Conservation (phyloP, 2,888 invertebrate genomes). For the Acanthosepion pharaonis region DNA sequence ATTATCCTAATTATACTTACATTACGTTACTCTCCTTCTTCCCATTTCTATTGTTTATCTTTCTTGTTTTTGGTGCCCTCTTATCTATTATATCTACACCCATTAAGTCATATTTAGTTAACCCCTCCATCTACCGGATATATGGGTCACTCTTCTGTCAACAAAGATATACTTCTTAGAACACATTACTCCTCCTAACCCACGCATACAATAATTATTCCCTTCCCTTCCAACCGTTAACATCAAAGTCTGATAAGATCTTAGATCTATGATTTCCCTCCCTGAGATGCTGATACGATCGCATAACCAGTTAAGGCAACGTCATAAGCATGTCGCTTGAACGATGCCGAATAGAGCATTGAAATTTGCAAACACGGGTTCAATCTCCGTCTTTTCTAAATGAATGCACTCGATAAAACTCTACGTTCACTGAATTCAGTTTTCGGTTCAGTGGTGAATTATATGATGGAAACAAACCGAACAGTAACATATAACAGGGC, state of each 20-base stretch:
- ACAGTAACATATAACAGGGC: no score
- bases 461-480: not conserved
- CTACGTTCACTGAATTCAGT: not conserved
- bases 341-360: not conserved
- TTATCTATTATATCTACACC: constrained; percentile 23
- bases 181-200: not conserved
- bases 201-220: not conserved
- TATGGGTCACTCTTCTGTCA: constrained; percentile 34
- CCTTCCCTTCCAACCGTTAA: not conserved
- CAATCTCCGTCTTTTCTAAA: not conserved
- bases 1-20: not conserved
- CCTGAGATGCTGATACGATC: not conserved
- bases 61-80: not conserved
- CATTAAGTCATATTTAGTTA: not conserved
- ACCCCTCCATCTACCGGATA: not conserved
- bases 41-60: not conserved
- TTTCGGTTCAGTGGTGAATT: not conserved
- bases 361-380: not conserved
- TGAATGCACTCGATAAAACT: not conserved
- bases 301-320: not conserved
- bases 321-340: not conserved
- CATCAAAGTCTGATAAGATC: not conserved
- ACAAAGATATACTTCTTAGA: not conserved
- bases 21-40: not conserved
- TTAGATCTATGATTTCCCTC: not conserved